Evolutionary conservation across 2,797 vertebrate species (phyloP).

Genomic region (Cephalopachus bancanus): DNA sequence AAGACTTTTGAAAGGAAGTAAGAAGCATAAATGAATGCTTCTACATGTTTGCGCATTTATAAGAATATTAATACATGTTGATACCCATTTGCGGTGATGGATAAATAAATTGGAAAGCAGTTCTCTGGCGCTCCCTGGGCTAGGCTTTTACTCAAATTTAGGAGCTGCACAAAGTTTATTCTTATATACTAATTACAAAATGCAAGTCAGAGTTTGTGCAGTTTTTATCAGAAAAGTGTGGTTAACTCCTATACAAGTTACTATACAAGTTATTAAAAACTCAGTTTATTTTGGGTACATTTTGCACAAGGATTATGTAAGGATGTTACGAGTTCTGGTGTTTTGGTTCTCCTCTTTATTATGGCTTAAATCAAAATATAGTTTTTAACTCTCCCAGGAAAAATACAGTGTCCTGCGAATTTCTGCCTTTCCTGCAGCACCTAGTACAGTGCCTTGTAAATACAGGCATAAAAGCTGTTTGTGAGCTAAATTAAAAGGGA

Average conservation of each 20-base stretch:
- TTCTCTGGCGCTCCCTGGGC: background rate
- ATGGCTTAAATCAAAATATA: slow-evolving; percentile 16
- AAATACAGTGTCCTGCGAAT: background rate
- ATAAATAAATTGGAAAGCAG: background rate
- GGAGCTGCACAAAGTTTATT: background rate
- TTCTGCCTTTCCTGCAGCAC: background rate
- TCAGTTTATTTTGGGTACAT: background rate
- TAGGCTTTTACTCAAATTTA: background rate
- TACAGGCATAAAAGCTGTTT: background rate
- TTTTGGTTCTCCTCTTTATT: slow-evolving; percentile 26
- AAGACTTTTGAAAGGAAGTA: background rate
- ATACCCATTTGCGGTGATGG: background rate
- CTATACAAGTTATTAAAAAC: background rate
- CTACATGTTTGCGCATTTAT: background rate
- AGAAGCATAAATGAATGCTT: background rate
- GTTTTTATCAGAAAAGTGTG: slow-evolving; percentile 8
- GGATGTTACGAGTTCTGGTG: background rate
- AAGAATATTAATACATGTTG: background rate
- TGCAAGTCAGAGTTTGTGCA: background rate
- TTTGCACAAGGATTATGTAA: background rate
- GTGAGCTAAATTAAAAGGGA: background rate
- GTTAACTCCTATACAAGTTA: background rate
- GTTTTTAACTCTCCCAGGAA: slow-evolving; percentile 22
- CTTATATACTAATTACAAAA: background rate
- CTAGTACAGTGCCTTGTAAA: background rate